Conservation (phyloP, 2,888 invertebrate species). For the Chymomyza amoena region DNA sequence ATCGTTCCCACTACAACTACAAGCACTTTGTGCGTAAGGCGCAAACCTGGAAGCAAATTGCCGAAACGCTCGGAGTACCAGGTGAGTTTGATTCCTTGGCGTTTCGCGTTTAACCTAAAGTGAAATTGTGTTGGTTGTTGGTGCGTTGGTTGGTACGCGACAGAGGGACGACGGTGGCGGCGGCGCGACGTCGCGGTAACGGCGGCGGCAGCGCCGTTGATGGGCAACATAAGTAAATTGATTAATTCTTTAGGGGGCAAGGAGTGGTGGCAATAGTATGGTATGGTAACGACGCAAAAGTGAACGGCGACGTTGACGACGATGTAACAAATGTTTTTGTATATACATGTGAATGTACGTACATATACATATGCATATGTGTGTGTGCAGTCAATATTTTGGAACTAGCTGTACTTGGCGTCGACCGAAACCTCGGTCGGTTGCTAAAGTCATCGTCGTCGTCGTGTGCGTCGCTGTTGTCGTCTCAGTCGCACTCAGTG, state of each 20-base stretch:
- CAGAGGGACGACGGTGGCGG: background rate
- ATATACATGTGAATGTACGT: conserved; percentile 6
- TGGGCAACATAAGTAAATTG: conserved; percentile 30
- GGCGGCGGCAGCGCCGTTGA: conserved; percentile 8
- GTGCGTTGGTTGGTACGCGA: background rate
- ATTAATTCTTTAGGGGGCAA: conserved; percentile 31
- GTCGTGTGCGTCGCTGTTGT: conserved; percentile 63
- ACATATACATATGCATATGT: conserved; percentile 19
- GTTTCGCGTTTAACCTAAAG: background rate
- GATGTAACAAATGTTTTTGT: conserved; percentile 22
- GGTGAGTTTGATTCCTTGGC: conserved; percentile 65
- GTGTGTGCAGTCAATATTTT: conserved; percentile 64
- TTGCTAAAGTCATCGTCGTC: background rate
- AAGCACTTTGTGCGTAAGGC: conserved; percentile 76
- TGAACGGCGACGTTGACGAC: conserved; percentile 57
- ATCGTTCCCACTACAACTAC: conserved; percentile 76
- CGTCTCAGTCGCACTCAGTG: conserved; percentile 65
- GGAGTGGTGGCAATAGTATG: conserved; percentile 53
- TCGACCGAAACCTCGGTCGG: background rate
- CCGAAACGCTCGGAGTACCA: conserved; percentile 75
- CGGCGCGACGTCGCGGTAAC: conserved; percentile 3
- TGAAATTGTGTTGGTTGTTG: conserved; percentile 14
- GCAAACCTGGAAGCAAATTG: conserved; percentile 76
- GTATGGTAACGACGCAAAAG: conserved; percentile 68
- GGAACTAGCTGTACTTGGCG: conserved; percentile 73